Conservation (phyloP, 2,888 invertebrate genomes). For the Carpatolechia fugitivella region DNA sequence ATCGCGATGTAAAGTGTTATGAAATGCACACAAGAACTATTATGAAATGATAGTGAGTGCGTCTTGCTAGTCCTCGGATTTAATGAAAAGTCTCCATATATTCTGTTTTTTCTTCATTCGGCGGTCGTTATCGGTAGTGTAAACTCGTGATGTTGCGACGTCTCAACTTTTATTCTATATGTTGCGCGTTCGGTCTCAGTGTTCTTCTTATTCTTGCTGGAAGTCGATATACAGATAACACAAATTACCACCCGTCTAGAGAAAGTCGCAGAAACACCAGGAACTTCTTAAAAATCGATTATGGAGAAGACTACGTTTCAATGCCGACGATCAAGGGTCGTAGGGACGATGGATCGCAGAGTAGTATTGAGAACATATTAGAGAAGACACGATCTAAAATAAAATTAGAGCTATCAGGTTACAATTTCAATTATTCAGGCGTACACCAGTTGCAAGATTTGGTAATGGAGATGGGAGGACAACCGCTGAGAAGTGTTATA, state of each 20-base stretch:
- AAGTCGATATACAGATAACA: constrained; percentile 77
- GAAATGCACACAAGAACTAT: constrained; percentile 58
- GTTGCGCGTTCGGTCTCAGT: constrained; percentile 75
- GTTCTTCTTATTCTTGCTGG: constrained; percentile 75
- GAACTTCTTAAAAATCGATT: constrained; percentile 82
- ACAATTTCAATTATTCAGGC: constrained; percentile 58
- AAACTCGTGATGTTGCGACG: constrained; percentile 72
- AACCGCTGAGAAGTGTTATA: constrained; percentile 87
- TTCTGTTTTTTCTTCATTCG: background rate
- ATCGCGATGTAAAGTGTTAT: constrained; percentile 64
- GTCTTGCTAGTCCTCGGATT: constrained; percentile 54
- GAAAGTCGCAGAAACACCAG: constrained; percentile 65
- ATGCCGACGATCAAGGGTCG: constrained; percentile 64
- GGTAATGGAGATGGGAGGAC: constrained; percentile 83
- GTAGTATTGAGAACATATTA: constrained; percentile 59
- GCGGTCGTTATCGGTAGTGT: constrained; percentile 43
- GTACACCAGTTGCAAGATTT: constrained; percentile 82
- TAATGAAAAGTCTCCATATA: constrained; percentile 34
- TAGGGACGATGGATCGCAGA: constrained; percentile 58
- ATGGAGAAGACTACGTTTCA: constrained; percentile 51
- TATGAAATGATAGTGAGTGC: constrained; percentile 60
- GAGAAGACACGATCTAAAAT: constrained; percentile 60
- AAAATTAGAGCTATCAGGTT: constrained; percentile 57
- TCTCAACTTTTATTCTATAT: constrained; percentile 75
- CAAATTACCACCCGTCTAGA: constrained; percentile 66